phyloP scores from a whole-genome alignment of 2,113 vertebrate genomes.

The Poeciliopsis turrubarensis region DNA sequence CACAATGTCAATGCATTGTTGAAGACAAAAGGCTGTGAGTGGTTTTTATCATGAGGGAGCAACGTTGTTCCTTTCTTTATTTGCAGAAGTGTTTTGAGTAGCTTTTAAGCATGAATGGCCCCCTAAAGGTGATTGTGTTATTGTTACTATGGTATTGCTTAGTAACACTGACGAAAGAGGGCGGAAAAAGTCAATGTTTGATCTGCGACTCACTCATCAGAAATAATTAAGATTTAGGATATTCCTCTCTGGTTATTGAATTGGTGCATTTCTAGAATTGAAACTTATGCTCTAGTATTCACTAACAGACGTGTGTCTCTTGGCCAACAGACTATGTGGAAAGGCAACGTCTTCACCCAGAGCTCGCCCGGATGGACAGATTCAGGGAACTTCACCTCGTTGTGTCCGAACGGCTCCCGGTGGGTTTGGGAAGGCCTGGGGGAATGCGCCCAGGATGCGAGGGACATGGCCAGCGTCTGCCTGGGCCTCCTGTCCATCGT shows the following conservation, averaged over 20 bases:
- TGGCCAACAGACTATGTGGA: constrained; percentile 55
- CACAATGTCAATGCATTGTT: too few relatives aligned
- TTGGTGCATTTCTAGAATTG: not conserved
- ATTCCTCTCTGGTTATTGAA: not conserved
- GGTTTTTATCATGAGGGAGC: too few relatives aligned
- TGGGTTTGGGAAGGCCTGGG: constrained; percentile 87
- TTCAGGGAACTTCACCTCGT: constrained; percentile 76
- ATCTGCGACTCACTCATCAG: not conserved
- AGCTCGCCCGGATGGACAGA: constrained; percentile 13
- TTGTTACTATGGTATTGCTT: not conserved
- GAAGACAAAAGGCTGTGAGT: too few relatives aligned
- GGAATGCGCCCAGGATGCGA: constrained; percentile 85
- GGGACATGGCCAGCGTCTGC: constrained; percentile 87
- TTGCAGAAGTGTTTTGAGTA: too few relatives aligned
- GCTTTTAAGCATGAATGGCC: too few relatives aligned
- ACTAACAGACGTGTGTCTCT: not conserved
- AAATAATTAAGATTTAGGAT: not conserved
- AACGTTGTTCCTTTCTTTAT: too few relatives aligned
- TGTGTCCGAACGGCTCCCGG: constrained; percentile 87
- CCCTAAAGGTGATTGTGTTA: not conserved
- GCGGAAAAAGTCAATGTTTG: not conserved
- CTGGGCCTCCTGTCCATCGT: constrained; percentile 90
- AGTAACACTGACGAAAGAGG: too few relatives aligned
- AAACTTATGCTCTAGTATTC: not conserved
- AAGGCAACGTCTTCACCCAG: constrained; percentile 37